Evolutionary conservation across 2,888 invertebrate species (phyloP), one percentile per base, ranked within the genome.

Genomic region (Sepioteuthis lessoniana): DNA sequence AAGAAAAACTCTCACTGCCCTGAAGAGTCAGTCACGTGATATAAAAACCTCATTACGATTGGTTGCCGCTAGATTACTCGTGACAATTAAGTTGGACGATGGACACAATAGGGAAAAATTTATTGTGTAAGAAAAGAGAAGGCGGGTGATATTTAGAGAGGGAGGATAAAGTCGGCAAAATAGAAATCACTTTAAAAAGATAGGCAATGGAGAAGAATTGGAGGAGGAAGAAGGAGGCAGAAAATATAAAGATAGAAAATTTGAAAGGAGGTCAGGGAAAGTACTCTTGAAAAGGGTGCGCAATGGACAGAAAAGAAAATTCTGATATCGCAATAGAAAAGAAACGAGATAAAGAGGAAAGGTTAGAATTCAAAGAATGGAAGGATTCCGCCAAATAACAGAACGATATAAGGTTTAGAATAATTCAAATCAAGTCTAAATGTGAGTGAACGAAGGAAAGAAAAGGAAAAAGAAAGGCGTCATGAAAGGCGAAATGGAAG

Each of bases 61-160:
- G 76, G 76, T 76, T 76, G n/a, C 76, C 19, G 76, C n/a, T 3
- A 76, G 76, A 76, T 76, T 76, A 76, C n/a, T 76, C 76, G 76
- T 76, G 76, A 76, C 76, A 76, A 76, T 76, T 76, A 76, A 76
- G 76, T 76, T 76, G 76, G n/a, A 35, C 76, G 76, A 35, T 76
- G n/a, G n/a, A n/a, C 76, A 76, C 76, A 76, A 76, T 76, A n/a
- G 76, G n/a, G 16, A 35, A 42, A n/a, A 76, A 76, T 76, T 76
- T 76, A 76, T 35, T n/a, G 76, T 35, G n/a, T n/a, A 76, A n/a
- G 19, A 13, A 76, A 76, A n/a, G 19, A n/a, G 76, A 76, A 76
- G 76, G 19, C 10, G 3, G 19, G n/a, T 16, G 76, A 4, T 76
- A 19, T 76, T 35, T 35, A 76, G 76, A 76, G n/a, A 76, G 16